phyloP scores from a whole-genome alignment of 2,113 vertebrate species.

The Gymnobelideus leadbeateri region DNA sequence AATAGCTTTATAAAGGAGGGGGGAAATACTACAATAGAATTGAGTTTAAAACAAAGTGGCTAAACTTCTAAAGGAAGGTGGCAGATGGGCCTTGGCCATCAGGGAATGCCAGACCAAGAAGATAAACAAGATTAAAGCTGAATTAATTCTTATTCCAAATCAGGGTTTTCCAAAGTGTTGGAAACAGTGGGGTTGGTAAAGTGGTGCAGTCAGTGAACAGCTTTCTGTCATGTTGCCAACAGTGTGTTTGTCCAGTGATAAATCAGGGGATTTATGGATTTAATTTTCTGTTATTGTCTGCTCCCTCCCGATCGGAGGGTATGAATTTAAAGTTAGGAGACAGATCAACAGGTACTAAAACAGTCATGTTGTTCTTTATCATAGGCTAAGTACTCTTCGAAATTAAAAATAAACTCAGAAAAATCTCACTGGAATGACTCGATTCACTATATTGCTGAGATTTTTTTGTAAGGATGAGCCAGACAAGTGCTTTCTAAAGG shows the following conservation, averaged over 20 bases:
- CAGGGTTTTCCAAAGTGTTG: constrained; percentile 65
- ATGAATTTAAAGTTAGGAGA: constrained; percentile 68
- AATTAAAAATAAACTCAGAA: constrained; percentile 57
- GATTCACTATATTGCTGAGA: constrained; percentile 43
- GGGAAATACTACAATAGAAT: constrained; percentile 13
- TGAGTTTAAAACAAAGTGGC: constrained; percentile 56
- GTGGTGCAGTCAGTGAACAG: constrained; percentile 16
- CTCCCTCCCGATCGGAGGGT: constrained; percentile 65
- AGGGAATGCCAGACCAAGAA: constrained; percentile 68
- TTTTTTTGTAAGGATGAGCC: neutral
- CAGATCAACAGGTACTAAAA: constrained; percentile 69
- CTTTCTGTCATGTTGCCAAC: constrained; percentile 29
- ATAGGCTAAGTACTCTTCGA: constrained; percentile 10
- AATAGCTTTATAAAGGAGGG: neutral
- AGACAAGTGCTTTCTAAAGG: neutral
- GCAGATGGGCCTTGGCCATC: constrained; percentile 62
- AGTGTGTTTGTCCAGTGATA: constrained; percentile 63
- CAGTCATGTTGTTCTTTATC: constrained; percentile 59
- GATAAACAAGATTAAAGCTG: constrained; percentile 77
- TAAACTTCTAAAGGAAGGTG: constrained; percentile 44
- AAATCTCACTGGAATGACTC: constrained; percentile 57
- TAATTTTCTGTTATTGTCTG: constrained; percentile 77
- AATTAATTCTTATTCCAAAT: constrained; percentile 72
- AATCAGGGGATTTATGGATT: constrained; percentile 81
- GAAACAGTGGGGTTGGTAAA: constrained; percentile 42